Evolutionary conservation across 2,797 vertebrate genomes (phyloP).

Genomic region (Vireo griseus): DNA sequence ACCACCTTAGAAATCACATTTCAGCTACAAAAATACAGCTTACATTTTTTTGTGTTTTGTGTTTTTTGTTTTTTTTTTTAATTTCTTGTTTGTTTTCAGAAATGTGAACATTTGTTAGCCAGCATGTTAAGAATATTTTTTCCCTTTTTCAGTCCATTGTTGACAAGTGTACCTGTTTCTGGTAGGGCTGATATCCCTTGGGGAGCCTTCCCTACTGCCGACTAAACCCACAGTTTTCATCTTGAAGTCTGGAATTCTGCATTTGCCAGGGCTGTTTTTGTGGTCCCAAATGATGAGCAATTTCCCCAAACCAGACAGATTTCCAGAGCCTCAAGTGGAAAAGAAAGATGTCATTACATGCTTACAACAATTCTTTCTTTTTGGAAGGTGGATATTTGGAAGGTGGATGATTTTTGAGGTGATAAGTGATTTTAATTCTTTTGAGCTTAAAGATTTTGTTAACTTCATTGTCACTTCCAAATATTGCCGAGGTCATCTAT

Average conservation of each 20-base stretch:
- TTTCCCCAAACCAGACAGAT: background rate
- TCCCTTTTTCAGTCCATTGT: accelerated
- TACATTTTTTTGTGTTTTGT: background rate
- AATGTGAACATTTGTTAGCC: background rate
- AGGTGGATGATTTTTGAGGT: background rate
- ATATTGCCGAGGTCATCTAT: background rate
- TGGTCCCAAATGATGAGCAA: background rate
- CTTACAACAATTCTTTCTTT: background rate
- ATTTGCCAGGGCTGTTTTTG: background rate
- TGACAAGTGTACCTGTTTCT: background rate
- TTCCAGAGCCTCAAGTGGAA: background rate
- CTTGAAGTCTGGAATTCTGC: background rate
- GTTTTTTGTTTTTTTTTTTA: background rate
- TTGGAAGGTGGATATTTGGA: background rate
- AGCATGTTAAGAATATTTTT: background rate
- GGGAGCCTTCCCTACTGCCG: background rate
- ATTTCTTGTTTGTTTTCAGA: background rate
- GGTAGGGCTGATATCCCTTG: background rate
- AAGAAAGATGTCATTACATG: background rate
- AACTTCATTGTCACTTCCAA: background rate
- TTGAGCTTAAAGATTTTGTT: background rate
- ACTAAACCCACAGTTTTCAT: background rate
- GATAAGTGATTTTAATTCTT: background rate
- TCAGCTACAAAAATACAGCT: background rate
- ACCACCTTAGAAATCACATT: background rate